Evolutionary conservation across 1,140 invertebrate species (phyloP).

Genomic region (Schlechtendalia chinensis): DNA sequence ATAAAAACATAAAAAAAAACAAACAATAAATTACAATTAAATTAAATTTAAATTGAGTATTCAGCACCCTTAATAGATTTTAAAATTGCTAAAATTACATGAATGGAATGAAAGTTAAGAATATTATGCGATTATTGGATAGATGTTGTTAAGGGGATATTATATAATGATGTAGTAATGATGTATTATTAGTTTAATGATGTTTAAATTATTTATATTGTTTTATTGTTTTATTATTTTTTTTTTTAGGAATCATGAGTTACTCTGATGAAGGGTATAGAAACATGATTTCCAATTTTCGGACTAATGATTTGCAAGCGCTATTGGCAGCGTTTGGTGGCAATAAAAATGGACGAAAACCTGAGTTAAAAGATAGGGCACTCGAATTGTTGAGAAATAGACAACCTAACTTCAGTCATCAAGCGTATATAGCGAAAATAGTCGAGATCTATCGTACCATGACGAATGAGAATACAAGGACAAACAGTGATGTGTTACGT

Average conservation of each 20-base stretch:
- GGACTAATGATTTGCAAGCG: constrained; percentile 81
- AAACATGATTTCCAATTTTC: constrained; percentile 75
- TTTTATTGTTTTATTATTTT: no score
- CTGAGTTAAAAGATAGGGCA: constrained; percentile 78
- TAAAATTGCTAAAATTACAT: no score
- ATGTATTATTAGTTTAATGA: no score
- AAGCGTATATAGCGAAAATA: constrained; percentile 35
- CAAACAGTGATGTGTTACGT: background rate
- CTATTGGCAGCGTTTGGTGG: constrained; percentile 79
- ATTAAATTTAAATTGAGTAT: no score
- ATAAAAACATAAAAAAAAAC: no score
- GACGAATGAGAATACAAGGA: background rate
- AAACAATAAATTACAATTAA: no score
- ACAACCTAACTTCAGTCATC: constrained; percentile 58
- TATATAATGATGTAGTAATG: no score
- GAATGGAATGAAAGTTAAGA: no score
- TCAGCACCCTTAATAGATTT: no score
- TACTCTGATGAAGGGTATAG: constrained; percentile 3
- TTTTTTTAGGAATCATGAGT: background rate
- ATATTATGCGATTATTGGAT: no score
- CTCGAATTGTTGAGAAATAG: constrained; percentile 72
- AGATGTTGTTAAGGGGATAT: no score
- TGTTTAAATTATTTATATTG: no score
- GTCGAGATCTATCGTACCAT: constrained; percentile 10
- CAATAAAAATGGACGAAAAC: constrained; percentile 83